Conservation (phyloP, 2,888 invertebrate species). For the Mythimna loreyi region DNA sequence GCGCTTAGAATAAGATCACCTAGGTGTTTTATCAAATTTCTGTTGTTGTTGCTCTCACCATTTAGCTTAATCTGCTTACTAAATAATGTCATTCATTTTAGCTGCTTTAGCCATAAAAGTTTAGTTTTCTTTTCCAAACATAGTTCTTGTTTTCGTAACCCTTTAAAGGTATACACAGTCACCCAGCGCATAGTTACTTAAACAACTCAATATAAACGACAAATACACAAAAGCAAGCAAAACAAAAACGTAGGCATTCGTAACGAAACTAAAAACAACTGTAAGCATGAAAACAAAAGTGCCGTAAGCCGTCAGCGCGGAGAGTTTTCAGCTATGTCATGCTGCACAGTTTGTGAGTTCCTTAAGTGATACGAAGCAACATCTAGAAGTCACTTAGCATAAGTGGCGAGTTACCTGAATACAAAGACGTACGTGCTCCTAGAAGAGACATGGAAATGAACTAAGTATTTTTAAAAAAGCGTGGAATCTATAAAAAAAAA, state of each 20-base stretch:
- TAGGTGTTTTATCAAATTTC: too few relatives aligned
- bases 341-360: slow-evolving; percentile 54
- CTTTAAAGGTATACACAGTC: neutral
- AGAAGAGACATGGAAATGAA: slow-evolving; percentile 34
- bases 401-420: slow-evolving; percentile 84
- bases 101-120: neutral
- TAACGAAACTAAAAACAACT: slow-evolving; percentile 58
- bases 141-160: neutral
- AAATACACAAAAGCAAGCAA: slow-evolving; percentile 39
- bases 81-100: neutral
- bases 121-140: neutral
- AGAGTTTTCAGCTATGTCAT: slow-evolving; percentile 63
- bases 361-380: slow-evolving; percentile 54
- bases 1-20: neutral
- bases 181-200: neutral
- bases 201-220: neutral
- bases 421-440: slow-evolving; percentile 29
- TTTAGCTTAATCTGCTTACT: neutral
- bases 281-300: slow-evolving; percentile 66
- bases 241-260: slow-evolving; percentile 49
- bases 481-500: neutral
- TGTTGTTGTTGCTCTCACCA: too few relatives aligned
- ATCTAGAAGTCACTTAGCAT: slow-evolving; percentile 83
- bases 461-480: neutral
- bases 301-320: slow-evolving; percentile 52